Percentiles rank a stretch among this genome's conserved stretches.
Conservation (phyloP, 2,113 vertebrate genomes). For the Blennius ocellaris region DNA sequence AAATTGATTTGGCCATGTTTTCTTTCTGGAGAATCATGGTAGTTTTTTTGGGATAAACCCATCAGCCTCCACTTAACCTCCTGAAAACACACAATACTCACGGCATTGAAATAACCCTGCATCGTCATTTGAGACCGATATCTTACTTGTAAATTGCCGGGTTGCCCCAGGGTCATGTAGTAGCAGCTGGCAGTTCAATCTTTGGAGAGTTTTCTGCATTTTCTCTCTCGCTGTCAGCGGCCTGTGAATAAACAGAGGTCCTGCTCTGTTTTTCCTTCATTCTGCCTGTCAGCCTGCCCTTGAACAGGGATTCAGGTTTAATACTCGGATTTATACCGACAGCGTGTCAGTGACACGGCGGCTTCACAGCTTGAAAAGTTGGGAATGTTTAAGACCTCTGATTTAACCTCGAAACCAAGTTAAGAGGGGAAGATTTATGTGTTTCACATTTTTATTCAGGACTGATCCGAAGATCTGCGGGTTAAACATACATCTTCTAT, state of each 20-base stretch:
- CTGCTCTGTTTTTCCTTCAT: constrained; percentile 18
- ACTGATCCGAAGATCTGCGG: no score
- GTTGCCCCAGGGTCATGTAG: constrained; percentile 29
- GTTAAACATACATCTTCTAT: no score
- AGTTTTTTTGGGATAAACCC: constrained; percentile 12
- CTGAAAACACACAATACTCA: neutral
- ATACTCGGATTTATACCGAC: constrained; percentile 2
- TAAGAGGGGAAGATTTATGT: no score
- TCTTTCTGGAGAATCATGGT: constrained; percentile 54
- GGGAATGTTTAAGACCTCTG: no score
- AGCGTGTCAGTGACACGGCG: neutral
- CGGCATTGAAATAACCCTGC: constrained; percentile 17
- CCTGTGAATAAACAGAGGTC: constrained; percentile 36
- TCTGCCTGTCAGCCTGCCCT: constrained; percentile 34
- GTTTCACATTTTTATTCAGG: no score
- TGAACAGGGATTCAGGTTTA: constrained; percentile 3
- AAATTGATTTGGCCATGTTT: constrained; percentile 53
- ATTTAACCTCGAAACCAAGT: no score
- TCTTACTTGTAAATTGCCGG: constrained; percentile 40
- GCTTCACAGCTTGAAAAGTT: constrained; percentile 1
- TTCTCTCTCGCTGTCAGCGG: constrained; percentile 39
- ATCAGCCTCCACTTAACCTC: constrained; percentile 12
- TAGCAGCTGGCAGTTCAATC: constrained; percentile 40
- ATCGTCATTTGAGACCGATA: constrained; percentile 4
- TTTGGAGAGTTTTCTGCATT: constrained; percentile 27